A percentile compares a stretch with the other conserved stretches of the same genome.
Evolutionary conservation across 2,888 invertebrate species (phyloP).

Genomic region (Cataglyphis albicans): DNA sequence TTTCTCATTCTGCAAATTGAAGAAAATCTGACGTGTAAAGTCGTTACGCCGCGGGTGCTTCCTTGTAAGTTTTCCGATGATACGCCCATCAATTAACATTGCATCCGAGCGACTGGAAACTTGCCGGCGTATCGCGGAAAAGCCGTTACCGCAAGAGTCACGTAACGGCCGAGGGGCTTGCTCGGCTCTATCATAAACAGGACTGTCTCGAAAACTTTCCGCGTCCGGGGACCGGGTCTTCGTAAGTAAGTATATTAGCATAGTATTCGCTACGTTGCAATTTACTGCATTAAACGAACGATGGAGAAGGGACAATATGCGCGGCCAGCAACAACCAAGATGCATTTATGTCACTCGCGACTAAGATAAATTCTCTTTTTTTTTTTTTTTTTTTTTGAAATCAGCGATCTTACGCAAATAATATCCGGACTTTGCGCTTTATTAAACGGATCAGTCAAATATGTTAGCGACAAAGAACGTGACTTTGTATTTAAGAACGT

Average conservation of each 20-base stretch:
- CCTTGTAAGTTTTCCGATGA: slow-evolving; percentile 44
- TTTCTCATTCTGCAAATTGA: slow-evolving; percentile 10
- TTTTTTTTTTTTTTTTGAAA: slow-evolving; percentile 49
- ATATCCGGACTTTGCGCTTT: slow-evolving; percentile 56
- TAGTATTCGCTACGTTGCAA: slow-evolving; percentile 78
- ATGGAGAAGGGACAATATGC: slow-evolving; percentile 32
- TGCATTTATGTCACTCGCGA: slow-evolving; percentile 21
- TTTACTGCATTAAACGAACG: slow-evolving; percentile 77
- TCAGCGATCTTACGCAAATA: slow-evolving; percentile 54
- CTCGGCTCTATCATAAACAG: slow-evolving; percentile 72
- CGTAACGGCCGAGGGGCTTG: slow-evolving; percentile 55
- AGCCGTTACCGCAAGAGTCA: slow-evolving; percentile 51
- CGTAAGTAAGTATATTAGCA: slow-evolving; percentile 80
- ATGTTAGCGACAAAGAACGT: neutral
- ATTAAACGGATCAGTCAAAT: neutral
- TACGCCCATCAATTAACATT: slow-evolving; percentile 56
- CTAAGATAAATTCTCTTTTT: slow-evolving; percentile 5
- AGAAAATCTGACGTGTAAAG: slow-evolving; percentile 40
- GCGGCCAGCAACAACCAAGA: neutral
- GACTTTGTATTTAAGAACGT: neutral
- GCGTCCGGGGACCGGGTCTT: slow-evolving; percentile 72
- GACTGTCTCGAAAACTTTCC: slow-evolving; percentile 77
- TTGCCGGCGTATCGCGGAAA: slow-evolving; percentile 39
- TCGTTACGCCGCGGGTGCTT: slow-evolving; percentile 33
- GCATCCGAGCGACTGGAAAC: slow-evolving; percentile 54